phyloP scores from a whole-genome alignment of 2,113 vertebrate species.

The Ranitomeya imitator region DNA sequence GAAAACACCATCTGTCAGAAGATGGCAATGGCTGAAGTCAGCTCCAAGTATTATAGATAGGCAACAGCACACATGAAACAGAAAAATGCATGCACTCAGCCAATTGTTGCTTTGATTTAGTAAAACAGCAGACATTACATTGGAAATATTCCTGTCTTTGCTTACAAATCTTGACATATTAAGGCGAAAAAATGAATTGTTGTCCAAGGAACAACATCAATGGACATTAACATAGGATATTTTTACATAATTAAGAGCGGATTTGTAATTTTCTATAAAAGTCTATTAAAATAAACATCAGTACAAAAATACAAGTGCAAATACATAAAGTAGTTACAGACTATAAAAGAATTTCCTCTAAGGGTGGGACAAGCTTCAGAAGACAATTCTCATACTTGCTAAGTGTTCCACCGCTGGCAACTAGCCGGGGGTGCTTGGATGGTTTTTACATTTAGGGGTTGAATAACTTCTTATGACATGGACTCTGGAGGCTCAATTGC shows the following conservation, averaged over 20 bases:
- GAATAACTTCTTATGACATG: slow-evolving; percentile 69
- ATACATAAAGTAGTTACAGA: background rate
- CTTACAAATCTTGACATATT: background rate
- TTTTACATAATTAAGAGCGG: background rate
- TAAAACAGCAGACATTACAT: background rate
- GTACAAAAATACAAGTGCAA: background rate
- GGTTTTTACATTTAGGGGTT: slow-evolving; percentile 49
- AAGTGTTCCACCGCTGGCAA: background rate
- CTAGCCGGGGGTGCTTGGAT: no score
- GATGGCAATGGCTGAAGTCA: background rate
- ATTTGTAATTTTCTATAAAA: background rate
- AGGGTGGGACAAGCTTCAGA: no score
- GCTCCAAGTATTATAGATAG: background rate
- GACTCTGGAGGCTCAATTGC: slow-evolving; percentile 65
- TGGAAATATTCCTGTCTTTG: background rate
- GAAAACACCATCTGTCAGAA: background rate
- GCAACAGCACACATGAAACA: background rate
- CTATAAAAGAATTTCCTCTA: background rate
- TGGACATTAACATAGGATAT: background rate
- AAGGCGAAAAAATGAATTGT: background rate
- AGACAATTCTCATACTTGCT: background rate
- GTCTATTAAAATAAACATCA: background rate
- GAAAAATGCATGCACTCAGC: background rate
- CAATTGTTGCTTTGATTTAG: background rate
- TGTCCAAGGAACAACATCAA: background rate